Evolutionary conservation across 2,113 vertebrate genomes (phyloP).

Genomic region (Petromus typicus): DNA sequence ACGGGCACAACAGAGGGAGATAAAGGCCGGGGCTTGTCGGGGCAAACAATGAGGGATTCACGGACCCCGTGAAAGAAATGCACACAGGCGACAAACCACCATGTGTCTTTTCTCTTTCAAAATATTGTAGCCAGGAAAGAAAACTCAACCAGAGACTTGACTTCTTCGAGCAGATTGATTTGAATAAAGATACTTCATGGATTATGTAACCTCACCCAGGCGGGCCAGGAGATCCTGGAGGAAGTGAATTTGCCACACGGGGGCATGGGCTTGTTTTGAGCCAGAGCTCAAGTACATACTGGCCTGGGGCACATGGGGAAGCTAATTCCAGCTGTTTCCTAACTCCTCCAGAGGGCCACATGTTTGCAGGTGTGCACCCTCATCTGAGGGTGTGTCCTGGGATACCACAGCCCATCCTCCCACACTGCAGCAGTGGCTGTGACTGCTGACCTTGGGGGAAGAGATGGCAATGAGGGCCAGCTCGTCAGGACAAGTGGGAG

Average conservation of each 20-base stretch:
- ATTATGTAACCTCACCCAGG: neutral
- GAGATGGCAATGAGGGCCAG: neutral
- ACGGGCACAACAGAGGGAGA: neutral
- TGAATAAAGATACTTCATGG: neutral
- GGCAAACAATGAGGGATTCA: conserved; percentile 37
- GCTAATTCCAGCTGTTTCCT: too few species aligned
- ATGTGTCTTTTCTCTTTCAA: neutral
- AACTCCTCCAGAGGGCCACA: too few species aligned
- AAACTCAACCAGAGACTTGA: neutral
- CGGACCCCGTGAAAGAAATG: neutral
- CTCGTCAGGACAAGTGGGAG: too few species aligned
- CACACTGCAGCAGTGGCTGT: accelerated
- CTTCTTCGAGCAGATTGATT: neutral
- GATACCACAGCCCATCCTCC: neutral
- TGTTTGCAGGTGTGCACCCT: too few species aligned
- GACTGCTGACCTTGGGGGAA: accelerated
- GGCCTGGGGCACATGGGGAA: too few species aligned
- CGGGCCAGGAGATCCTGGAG: neutral
- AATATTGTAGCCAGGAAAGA: neutral
- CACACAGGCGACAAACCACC: neutral
- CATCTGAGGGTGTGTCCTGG: neutral
- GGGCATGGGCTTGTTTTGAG: too few species aligned
- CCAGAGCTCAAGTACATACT: too few species aligned
- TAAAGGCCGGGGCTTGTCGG: neutral
- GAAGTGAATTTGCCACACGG: neutral